phyloP scores from a whole-genome alignment of 92 coral and sea anemone species.

The Phymanthus crucifer region DNA sequence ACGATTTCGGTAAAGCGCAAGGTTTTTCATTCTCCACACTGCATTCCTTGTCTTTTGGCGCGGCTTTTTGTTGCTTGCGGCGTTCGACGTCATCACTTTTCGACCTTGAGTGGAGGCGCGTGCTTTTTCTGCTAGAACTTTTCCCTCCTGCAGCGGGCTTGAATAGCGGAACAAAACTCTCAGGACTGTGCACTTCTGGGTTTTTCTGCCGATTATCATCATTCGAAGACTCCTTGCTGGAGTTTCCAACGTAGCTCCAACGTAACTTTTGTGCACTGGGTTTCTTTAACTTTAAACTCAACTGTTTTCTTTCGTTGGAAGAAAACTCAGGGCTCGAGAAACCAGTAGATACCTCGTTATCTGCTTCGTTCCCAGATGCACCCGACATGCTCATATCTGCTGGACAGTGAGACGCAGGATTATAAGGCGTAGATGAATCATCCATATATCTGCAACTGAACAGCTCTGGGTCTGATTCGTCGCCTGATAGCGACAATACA shows the following conservation, averaged over 20 bases:
- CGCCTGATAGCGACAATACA: not conserved
- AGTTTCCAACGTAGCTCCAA: not conserved
- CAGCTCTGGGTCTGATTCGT: constrained; percentile 16
- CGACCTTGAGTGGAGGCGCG: not conserved
- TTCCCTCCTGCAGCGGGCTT: not conserved
- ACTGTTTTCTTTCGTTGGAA: not conserved
- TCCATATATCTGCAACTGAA: not conserved
- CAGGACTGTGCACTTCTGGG: constrained; percentile 16
- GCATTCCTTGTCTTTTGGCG: not conserved
- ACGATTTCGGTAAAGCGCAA: not conserved
- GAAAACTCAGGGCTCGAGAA: constrained; percentile 21
- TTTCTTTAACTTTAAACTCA: not conserved
- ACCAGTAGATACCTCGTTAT: constrained; percentile 20
- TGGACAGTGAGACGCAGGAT: constrained; percentile 2
- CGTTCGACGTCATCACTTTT: not conserved
- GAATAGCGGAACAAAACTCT: constrained; percentile 18
- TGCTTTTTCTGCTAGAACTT: not conserved
- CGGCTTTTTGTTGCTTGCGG: not conserved
- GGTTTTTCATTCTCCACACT: not conserved
- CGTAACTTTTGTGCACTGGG: not conserved
- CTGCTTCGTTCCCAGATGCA: constrained; percentile 28
- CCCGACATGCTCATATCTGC: not conserved
- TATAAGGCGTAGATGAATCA: constrained; percentile 2
- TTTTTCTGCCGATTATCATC: not conserved
- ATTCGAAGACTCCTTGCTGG: not conserved